Evolutionary conservation across 2,113 vertebrate genomes (phyloP).

Genomic region (Rhabdornis inornatus): DNA sequence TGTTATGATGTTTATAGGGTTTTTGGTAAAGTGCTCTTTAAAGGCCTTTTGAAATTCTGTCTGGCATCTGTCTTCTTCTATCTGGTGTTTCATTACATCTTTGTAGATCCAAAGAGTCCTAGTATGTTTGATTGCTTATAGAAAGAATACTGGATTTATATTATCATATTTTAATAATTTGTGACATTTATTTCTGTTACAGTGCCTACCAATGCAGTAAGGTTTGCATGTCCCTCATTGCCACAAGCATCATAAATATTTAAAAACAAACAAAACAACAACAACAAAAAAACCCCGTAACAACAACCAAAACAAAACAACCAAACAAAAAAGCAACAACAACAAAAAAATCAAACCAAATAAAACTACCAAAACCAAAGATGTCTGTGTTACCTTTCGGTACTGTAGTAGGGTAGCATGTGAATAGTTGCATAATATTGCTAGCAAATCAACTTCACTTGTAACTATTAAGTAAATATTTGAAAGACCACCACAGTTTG

Average conservation of each 20-base stretch:
- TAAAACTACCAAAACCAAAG: not conserved
- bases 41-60: not conserved
- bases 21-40: not conserved
- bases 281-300: not conserved
- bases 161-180: not conserved
- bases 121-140: not conserved
- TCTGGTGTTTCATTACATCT: not conserved
- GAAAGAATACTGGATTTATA: not conserved
- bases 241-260: not conserved
- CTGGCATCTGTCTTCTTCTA: slow-evolving; percentile 25
- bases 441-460: not conserved
- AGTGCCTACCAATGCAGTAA: not conserved
- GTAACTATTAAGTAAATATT: not conserved
- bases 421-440: not conserved
- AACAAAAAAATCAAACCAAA: not conserved
- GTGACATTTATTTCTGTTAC: not conserved
- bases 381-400: not conserved
- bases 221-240: not conserved
- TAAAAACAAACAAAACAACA: not conserved
- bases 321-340: not conserved
- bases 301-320: not conserved
- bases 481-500: not conserved
- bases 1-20: not conserved
- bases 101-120: not conserved
- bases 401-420: not conserved